Conservation (phyloP, 2,113 vertebrate genomes). For the Polypterus senegalus region DNA sequence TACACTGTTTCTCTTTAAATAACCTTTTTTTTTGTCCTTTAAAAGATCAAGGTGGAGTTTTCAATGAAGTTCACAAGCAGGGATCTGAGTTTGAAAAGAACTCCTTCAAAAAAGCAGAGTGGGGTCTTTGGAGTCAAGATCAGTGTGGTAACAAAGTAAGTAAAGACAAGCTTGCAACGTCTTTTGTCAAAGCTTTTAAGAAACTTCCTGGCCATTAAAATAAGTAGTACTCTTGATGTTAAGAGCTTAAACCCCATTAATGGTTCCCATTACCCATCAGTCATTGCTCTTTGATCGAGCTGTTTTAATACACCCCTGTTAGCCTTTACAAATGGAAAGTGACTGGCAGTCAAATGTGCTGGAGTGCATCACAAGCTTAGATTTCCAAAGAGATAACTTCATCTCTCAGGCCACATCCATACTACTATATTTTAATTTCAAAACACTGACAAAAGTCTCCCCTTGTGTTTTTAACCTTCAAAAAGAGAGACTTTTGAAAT, state of each 20-base stretch:
- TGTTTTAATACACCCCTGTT: no score
- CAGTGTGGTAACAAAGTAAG: constrained; percentile 90
- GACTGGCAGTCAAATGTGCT: no score
- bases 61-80: constrained; percentile 98
- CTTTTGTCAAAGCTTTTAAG: neutral
- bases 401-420: no score
- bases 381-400: no score
- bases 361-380: no score
- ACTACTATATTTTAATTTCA: no score
- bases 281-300: no score
- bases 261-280: no score
- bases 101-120: constrained; percentile 91
- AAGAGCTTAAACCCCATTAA: neutral
- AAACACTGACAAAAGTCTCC: no score
- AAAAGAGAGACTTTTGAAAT: no score
- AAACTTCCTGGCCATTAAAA: neutral
- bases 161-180: neutral
- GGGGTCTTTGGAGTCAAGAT: constrained; percentile 97
- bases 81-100: constrained; percentile 93
- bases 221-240: neutral
- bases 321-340: no score
- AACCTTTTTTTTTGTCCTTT: constrained; percentile 8
- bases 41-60: constrained; percentile 94
- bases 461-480: no score
- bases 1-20: constrained; percentile 4